Evolutionary conservation across 2,797 vertebrate genomes (phyloP), one percentile per base, ranked within the genome.

Genomic region (Poeciliopsis infans): DNA sequence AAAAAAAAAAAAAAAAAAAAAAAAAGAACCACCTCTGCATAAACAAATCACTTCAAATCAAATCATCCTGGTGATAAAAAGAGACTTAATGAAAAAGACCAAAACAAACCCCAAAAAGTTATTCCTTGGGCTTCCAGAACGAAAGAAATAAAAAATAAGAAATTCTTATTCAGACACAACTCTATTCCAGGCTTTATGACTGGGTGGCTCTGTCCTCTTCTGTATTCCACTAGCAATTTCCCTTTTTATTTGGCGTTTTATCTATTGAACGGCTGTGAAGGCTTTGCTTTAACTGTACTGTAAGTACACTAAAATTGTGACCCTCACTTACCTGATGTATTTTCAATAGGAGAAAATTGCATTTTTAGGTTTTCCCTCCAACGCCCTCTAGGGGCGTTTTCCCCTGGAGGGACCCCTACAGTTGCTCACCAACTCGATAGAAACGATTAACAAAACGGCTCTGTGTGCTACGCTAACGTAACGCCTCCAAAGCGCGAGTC

Each of bases 1-100:
- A 39, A 39, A 39, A 39, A 5, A 39, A 39, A 39, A 7, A 53
- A 76, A 85, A 20, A 49, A 16, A 47, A 85, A 74, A 80, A 77
- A 51, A 53, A 75, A 80, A 73, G 59, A 77, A 7, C 64, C 61
- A 71, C 76, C n/a, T 25, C 64, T 28, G 12, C 76, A 85, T 83
- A 87, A 90, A 87, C 84, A 90, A 84, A 89, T 89, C 64, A 83
- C 77, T 85, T 76, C 64, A 83, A 85, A 87, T 89, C 43, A 83
- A 85, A 89, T 83, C 53, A 82, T 57, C 72, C 36, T 70, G 47
- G 74, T 90, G 77, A 90, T 90, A 82, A 86, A 69, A 79, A 87
- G 49, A 36, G 72, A 13, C 76, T 84, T 53, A 5, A 46, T 83
- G 39, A 83, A 61, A 82, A 77, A 55, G 15, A 79, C 45, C 43